Evolutionary conservation across 2,888 invertebrate species (phyloP), one percentile per base, ranked within the genome.

Genomic region (Cloeon dipterum): DNA sequence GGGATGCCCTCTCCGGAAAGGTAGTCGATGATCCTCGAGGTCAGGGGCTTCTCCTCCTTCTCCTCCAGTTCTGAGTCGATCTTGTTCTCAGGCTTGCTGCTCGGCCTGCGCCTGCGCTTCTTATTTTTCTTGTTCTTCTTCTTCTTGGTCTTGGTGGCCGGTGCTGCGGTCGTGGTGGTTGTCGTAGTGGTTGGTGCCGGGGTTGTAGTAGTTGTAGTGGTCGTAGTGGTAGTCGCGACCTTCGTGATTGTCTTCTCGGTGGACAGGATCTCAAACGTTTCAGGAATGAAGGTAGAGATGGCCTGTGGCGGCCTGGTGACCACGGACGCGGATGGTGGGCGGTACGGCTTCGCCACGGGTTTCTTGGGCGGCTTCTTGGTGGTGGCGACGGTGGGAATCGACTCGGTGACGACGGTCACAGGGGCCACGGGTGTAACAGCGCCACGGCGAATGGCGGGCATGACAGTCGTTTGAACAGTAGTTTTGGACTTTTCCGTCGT

Each of bases 1-100:
- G 79, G 78, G 73, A 79, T 77, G 1, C 79, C 73, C 59, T 79
- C 78, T 45, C 78, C 62, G 3, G 77, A 75, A 26, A 79, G 55
- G 47, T 75, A 79, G 47, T 75, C 78, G 48, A 78, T 79, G 19
- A 79, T 68, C 51, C 76, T 72, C 1, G 76, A 73, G 8, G 73
- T 66, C 1, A 78, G 46, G 38, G 53, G 47, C 25, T 61, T 58
- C 5, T 29, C 20, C 18, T 37, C 37, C 1, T 20, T 37, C 8
- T 20, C 32, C 5, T 4, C 11, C 1, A 10, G 20, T 11, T n/a
- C n/a, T 3, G 8, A 32, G 13, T 26, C 19, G 3, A 26, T 35
- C 39, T 43, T 45, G 3, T 42, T 39, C 2, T 61, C 55, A 2
- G 62, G 58, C 25, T 64, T 51, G 32, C 61, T 50, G 8, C 60